Base-by-base conservation (phyloP, 2,113 vertebrate genomes). In the Brachyistius frenatus region DNA sequence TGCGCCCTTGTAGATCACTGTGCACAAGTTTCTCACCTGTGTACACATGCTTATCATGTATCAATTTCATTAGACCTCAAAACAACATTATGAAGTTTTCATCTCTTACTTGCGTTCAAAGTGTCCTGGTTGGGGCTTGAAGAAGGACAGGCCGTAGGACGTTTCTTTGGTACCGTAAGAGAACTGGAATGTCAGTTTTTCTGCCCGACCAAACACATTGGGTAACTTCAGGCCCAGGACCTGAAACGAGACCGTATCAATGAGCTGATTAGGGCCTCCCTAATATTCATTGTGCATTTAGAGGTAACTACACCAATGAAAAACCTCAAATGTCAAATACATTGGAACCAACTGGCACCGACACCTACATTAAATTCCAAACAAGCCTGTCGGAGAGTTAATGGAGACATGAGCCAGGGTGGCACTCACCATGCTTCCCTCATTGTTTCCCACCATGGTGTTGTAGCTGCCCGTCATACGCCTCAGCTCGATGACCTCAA, bases 111-210 rank as follows among this genome's bases (percentile, higher is more conserved):
- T 99, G 90, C 95, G 95, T 63, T 99, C 97, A 76, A 99, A 98
- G 88, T 94, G 88, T 69, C 98, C 97, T 1, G 96, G 95, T 83
- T 95, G 97, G 1, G 98, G 98, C 90, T 98, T 99, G 90, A 99
- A 99, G 95, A 99, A 95, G 1, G 98, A 99, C 14, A 99, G 89
- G 60, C 98, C 97, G 0, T 99, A 99, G 0, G 98, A 99, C 0
- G 97, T 99, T 78, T 99, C 98, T 90, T 99, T 99, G 49, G 98
- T 99, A 61, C 98, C 98, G 0, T 99, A 99, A 35, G 98, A 99
- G 88, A 98, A 99, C 93, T 99, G 98, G 85, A 98, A 98, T 32
- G 96, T 97, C 70, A 99, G 90, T 84, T 98, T 98, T 84, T 99
- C 98, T 32, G 97, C 98, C 3, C 97, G 97, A 36, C 98, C 98